A percentile compares a stretch with the other conserved stretches of the same genome.
Evolutionary conservation across 2,797 vertebrate species (phyloP).

Genomic region (Allobates femoralis): DNA sequence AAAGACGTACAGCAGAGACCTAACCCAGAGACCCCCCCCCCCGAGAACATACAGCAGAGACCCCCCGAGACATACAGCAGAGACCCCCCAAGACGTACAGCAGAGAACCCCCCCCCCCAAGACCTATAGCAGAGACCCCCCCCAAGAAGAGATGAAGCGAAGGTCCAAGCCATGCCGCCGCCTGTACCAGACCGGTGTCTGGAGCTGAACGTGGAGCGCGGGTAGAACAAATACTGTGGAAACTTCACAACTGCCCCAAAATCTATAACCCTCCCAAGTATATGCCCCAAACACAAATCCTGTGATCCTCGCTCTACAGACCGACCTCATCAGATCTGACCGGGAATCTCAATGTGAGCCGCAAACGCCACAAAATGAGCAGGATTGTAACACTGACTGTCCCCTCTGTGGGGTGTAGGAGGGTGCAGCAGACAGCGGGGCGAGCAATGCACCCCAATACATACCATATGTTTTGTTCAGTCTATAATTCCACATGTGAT

Average conservation of each 20-base stretch:
- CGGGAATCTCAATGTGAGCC: background rate
- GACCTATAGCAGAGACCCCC: no score
- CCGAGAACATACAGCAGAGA: no score
- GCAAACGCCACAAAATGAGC: background rate
- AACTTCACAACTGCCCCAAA: background rate
- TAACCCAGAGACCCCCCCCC: no score
- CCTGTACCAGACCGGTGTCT: background rate
- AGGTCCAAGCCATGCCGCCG: slow-evolving; percentile 66
- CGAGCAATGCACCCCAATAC: no score
- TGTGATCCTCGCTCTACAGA: background rate
- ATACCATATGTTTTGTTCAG: no score
- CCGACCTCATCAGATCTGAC: background rate
- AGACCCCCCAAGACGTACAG: no score
- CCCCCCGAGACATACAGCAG: no score
- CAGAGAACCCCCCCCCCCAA: no score
- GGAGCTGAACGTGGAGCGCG: background rate
- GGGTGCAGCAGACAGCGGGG: no score
- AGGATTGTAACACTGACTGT: background rate
- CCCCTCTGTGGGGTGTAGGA: no score
- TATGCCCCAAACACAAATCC: background rate
- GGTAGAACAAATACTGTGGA: slow-evolving; percentile 10
- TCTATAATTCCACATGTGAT: no score
- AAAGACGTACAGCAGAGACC: no score
- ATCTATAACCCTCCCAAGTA: background rate
- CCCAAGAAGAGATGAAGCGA: slow-evolving; percentile 67